phyloP scores from a whole-genome alignment of 2,797 vertebrate species.

The Natrix natrix region DNA sequence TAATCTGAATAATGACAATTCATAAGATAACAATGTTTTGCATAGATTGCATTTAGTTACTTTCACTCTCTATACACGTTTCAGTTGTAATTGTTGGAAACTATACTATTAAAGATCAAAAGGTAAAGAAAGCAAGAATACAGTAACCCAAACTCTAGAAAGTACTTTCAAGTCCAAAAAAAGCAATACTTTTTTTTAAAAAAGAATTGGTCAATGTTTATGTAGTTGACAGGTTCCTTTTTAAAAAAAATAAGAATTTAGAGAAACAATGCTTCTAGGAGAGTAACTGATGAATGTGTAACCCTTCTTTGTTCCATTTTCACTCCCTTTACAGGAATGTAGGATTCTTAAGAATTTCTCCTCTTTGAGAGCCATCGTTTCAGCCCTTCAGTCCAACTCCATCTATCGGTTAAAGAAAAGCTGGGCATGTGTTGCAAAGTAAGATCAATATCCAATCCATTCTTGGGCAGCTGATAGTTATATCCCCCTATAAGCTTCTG shows the following conservation, averaged over 20 bases:
- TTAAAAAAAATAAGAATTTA: constrained; percentile 48
- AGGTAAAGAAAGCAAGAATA: constrained; percentile 61
- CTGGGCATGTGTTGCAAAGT: constrained; percentile 91
- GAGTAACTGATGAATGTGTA: constrained; percentile 61
- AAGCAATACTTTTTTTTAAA: constrained; percentile 43
- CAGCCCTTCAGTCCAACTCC: constrained; percentile 90
- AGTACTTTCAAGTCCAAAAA: constrained; percentile 47
- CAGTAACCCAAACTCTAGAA: constrained; percentile 59
- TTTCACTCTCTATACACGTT: constrained; percentile 45
- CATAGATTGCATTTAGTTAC: constrained; percentile 42
- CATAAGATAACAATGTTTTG: constrained; percentile 18
- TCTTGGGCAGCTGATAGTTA: neutral
- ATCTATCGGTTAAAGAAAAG: constrained; percentile 89
- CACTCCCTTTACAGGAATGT: constrained; percentile 81
- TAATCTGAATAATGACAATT: neutral
- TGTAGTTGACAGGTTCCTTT: constrained; percentile 62
- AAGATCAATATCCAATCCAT: constrained; percentile 58
- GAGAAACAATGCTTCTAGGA: constrained; percentile 51
- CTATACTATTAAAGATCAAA: constrained; percentile 57
- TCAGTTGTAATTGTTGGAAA: constrained; percentile 59
- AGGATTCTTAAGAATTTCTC: constrained; percentile 96
- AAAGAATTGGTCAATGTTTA: constrained; percentile 59
- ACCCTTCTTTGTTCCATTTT: constrained; percentile 63
- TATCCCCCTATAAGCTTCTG: neutral
- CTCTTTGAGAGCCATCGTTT: constrained; percentile 91